Conservation (phyloP, 2,113 vertebrate genomes). For the Mionectes macconnelli region DNA sequence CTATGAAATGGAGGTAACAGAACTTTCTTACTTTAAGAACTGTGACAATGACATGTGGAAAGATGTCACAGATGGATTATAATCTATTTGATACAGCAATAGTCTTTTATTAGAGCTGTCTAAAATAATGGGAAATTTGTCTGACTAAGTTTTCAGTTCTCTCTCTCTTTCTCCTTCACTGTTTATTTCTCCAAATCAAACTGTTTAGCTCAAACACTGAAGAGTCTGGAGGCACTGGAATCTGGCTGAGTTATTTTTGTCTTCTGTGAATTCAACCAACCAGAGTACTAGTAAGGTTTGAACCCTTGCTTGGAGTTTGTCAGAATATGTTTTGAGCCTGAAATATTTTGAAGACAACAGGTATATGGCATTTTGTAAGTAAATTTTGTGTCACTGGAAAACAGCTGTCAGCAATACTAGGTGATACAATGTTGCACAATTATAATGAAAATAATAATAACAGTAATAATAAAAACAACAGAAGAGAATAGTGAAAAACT, state of each 20-base stretch:
- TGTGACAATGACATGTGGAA: neutral
- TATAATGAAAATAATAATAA: neutral
- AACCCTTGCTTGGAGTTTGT: neutral
- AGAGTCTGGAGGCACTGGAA: neutral
- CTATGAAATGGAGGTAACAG: neutral
- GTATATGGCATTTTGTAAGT: neutral
- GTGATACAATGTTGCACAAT: neutral
- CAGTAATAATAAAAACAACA: neutral
- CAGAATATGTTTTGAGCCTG: neutral
- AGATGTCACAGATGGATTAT: neutral
- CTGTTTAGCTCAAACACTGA: neutral
- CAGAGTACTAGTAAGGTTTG: neutral
- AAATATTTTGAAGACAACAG: neutral
- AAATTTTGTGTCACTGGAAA: neutral
- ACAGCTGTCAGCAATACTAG: neutral
- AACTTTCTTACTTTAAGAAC: neutral
- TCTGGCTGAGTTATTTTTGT: constrained; percentile 1
- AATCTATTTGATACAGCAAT: neutral
- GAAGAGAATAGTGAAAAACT: neutral
- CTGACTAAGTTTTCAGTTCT: neutral
- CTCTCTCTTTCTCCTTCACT: neutral
- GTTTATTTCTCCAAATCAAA: neutral
- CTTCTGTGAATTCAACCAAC: neutral
- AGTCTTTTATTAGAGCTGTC: neutral
- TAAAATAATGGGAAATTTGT: neutral